These are phyloP conservation scores for Syrrhaptes paradoxus DNA, from an alignment of 2,113 vertebrate genomes.

Conservation along the genomic window DNA sequence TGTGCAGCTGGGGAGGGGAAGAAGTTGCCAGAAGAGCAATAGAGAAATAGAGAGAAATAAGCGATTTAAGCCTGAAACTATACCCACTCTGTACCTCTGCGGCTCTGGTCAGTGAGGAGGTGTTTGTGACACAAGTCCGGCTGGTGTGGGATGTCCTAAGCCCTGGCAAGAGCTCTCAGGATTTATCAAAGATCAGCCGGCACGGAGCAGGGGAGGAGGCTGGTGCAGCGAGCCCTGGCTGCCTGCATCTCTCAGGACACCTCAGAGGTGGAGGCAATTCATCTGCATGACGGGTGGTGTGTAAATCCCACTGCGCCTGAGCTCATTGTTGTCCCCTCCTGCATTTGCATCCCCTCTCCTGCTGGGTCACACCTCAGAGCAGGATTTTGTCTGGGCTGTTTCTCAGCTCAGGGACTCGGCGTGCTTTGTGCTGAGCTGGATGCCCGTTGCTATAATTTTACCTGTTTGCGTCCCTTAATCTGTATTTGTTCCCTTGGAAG, in stretches of 20 bases:
- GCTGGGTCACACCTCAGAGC: not conserved
- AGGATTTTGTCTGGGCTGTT: not conserved
- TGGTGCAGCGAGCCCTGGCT: not conserved
- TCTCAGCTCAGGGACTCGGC: not conserved
- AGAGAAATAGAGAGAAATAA: not conserved
- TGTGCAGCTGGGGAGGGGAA: not conserved
- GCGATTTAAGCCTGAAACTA: not conserved
- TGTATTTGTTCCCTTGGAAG: conserved; percentile 57
- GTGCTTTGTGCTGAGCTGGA: not conserved
- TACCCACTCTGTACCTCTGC: not conserved
- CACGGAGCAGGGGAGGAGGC: not conserved
- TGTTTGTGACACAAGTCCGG: not conserved
- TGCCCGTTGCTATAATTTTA: conserved; percentile 50
- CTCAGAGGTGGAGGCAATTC: not conserved
- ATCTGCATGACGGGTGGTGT: not conserved
- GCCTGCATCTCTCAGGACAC: not conserved
- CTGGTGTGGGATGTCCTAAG: not conserved
- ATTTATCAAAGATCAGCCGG: not conserved
- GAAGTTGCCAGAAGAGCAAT: not conserved
- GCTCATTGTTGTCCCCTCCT: not conserved
- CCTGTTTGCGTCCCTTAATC: conserved; percentile 59
- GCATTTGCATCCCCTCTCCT: not conserved
- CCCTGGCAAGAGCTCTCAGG: not conserved
- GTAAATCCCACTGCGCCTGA: not conserved
- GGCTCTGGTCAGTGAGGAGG: not conserved